Percentiles rank a stretch among this genome's conserved stretches.
Conservation (phyloP, 2,113 vertebrate species). For the Nothocercus nigrocapillus region DNA sequence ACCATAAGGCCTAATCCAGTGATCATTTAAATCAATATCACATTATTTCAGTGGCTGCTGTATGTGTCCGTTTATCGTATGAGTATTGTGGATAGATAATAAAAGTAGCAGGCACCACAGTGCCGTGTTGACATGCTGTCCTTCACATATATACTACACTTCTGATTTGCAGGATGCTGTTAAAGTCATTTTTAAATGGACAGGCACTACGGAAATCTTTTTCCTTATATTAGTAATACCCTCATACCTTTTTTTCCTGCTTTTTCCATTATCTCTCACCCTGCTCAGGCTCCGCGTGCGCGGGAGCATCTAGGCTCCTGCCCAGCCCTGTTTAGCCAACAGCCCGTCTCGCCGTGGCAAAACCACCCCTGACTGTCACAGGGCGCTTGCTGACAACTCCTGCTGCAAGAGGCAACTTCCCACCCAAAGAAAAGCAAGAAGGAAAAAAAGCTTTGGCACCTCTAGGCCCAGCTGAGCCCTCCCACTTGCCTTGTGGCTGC, state of each 20-base stretch:
- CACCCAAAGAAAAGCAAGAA: background rate
- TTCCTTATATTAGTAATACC: background rate
- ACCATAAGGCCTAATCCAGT: conserved; percentile 69
- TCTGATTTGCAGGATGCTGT: background rate
- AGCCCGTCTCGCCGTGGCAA: background rate
- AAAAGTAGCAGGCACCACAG: background rate
- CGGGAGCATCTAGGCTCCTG: background rate
- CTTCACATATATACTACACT: background rate
- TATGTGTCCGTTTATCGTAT: accelerated
- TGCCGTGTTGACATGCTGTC: background rate
- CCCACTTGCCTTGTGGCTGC: background rate
- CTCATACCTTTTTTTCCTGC: background rate
- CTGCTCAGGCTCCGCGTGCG: accelerated
- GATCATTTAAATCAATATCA: conserved; percentile 64
- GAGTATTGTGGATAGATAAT: background rate
- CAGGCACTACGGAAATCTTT: background rate
- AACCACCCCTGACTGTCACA: conserved; percentile 9
- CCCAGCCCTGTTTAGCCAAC: background rate
- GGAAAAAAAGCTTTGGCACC: background rate
- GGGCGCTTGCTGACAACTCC: background rate
- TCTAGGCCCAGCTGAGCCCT: background rate
- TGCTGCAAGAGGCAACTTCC: conserved; percentile 6
- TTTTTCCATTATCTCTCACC: background rate
- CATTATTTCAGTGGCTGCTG: conserved; percentile 30
- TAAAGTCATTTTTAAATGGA: background rate